These are phyloP conservation scores for Acrocephalus scirpaceus DNA, from an alignment of 2,797 vertebrate genomes.

Conservation along the genomic window DNA sequence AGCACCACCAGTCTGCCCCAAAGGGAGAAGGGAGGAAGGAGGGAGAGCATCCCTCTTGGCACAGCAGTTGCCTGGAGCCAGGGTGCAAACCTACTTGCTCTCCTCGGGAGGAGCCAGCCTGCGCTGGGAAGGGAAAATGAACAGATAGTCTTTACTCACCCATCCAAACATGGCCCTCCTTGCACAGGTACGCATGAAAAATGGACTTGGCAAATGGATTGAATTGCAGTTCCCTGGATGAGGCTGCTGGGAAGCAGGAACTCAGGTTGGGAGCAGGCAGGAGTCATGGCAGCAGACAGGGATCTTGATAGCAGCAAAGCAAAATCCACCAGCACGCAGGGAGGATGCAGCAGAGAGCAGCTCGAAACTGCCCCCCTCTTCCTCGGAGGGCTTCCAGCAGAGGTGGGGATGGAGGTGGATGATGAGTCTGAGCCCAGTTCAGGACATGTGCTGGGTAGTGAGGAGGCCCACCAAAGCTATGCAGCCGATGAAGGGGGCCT, in stretches of 20 bases:
- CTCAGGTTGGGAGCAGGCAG: rapidly evolving
- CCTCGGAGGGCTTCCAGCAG: background rate
- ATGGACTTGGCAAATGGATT: constrained; percentile 9
- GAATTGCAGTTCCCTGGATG: background rate
- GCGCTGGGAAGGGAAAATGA: background rate
- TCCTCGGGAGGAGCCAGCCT: constrained; percentile 5
- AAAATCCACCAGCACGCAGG: constrained; percentile 4
- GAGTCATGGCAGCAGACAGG: background rate
- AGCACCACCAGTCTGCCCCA: background rate
- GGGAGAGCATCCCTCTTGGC: background rate
- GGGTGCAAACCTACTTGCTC: background rate
- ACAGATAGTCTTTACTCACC: constrained; percentile 45
- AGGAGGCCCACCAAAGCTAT: background rate
- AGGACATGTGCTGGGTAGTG: background rate
- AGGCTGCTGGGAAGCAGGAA: background rate
- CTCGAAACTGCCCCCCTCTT: constrained; percentile 15
- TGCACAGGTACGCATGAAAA: rapidly evolving
- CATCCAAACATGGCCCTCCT: constrained; percentile 14
- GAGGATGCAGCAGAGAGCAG: background rate
- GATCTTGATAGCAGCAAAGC: constrained; percentile 40
- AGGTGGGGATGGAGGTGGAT: background rate
- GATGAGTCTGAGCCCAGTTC: background rate
- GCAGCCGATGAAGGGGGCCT: background rate
- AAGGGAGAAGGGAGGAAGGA: constrained; percentile 25
- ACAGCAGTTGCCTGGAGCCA: background rate